Evolutionary conservation across 2,113 vertebrate genomes (phyloP), one percentile per base, ranked within the genome.

Genomic region (Menura novaehollandiae): DNA sequence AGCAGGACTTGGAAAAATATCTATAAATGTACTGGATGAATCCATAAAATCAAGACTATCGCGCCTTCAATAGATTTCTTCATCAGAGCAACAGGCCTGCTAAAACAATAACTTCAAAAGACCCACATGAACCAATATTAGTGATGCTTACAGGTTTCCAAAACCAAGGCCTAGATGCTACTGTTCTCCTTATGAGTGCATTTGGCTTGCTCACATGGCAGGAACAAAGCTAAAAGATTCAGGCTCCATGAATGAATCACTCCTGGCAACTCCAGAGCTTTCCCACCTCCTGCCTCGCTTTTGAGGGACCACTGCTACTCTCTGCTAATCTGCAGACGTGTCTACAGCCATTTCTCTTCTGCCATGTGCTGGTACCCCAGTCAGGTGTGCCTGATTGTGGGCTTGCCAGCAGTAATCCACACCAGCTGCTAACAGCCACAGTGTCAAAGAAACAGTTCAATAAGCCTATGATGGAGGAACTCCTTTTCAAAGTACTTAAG

Each of bases 401-500:
- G 33, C 22, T 92, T 88, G 71, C 71, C 82, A 63, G 80, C 62
- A 63, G 66, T 68, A 78, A 94, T 68, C 85, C 78, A 52, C 82
- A 60, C 62, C 77, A 86, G 81, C 44, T 96, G 75, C 49, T 80
- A 15, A 49, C 37, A 91, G 55, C 55, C 59, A 66, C 11, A 3
- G 35, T 76, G 75, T 41, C 75, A 96, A 39, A 96, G 60, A 74
- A 74, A 62, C 68, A 27, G 66, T 28, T 92, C 63, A 72, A 82
- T 26, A 49, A 75, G 59, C 19, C 37, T 44, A 2, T 63, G 83
- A 95, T 74, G 51, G 91, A 97, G 88, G 85, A 94, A 95, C 75
- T 97, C 78, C 56, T 73, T 93, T 94, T 51, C 59, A 73, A 95
- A 94, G 91, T 85, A 85, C 93, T 96, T 91, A 88, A 83, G 85